Evolutionary conservation across 2,888 invertebrate genomes (phyloP), one percentile per base, ranked within the genome.

Genomic region (Alloplasta piceator): DNA sequence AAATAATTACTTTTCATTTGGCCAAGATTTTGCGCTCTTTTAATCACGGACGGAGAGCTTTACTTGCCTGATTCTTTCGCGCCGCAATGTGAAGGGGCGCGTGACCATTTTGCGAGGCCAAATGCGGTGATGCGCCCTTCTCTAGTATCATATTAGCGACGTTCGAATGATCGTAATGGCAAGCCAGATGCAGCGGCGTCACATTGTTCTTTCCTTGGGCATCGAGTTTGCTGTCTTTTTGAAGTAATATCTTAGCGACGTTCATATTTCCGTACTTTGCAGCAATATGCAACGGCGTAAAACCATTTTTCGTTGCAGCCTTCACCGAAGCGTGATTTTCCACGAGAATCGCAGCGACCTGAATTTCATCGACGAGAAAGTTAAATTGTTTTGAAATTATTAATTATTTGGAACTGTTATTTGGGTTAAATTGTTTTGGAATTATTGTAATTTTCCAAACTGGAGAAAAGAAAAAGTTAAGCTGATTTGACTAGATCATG

Each of bases 11-110:
- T 39, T 46, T 63, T 6, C n/a, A 39, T 61, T 10, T 16, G 0
- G 16, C 5, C 10, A 26, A 46, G 39, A 14, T 7, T 14, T 12
- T 41, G 7, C 9, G 2, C 26, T 26, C 1, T 43, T 43, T 1
- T 9, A 3, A 48, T 0, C 48, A 12, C 9, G 48, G 12, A 2
- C 43, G 43, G 43, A n/a, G n/a, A n/a, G 10, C 6, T 43, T 9
- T 43, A 9, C 77, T 84, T 87, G 95, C 95, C 93, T 98, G 98
- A 94, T 99, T 99, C 93, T 99, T 98, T 89, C 98, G 97, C 64
- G 99, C 98, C 71, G 99, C 98, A 92, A 99, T 99, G 93, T 99
- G 99, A 78, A 99, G 94, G 12, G 99, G 98, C 0, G 98, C 98
- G 92, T 99, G 99, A 3, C 99, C 99, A 93, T 99, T 99, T 94